Percentiles rank a stretch among this genome's conserved stretches.
Conservation (phyloP, 2,888 invertebrate genomes). For the Agriotes lineatus region DNA sequence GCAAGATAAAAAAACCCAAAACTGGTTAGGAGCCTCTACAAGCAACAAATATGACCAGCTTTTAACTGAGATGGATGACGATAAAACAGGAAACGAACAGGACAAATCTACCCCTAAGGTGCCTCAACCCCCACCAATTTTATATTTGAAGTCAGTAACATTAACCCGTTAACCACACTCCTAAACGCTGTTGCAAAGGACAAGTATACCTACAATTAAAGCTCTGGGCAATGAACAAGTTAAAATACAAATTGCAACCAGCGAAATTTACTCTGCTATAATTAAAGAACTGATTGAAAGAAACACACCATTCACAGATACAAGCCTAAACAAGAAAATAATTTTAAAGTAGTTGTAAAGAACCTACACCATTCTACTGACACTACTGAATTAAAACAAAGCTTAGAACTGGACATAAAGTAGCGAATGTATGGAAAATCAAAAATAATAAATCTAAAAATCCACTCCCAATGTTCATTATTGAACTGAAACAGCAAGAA, state of each 20-base stretch:
- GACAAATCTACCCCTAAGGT: neutral
- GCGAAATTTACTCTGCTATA: neutral
- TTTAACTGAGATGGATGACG: no score
- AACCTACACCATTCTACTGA: neutral
- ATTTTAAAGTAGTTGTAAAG: neutral
- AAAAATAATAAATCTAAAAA: neutral
- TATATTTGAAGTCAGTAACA: slow-evolving; percentile 2
- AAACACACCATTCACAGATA: slow-evolving; percentile 6
- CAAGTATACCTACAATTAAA: slow-evolving; percentile 1
- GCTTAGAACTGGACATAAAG: no score
- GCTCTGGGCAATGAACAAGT: neutral
- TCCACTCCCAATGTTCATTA: slow-evolving; percentile 2
- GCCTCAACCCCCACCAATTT: slow-evolving; percentile 8
- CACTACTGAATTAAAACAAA: neutral
- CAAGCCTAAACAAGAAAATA: neutral
- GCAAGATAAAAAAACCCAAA: no score
- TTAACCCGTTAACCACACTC: neutral
- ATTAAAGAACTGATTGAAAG: neutral
- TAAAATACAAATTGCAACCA: no score
- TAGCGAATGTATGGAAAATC: neutral
- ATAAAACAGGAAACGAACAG: no score
- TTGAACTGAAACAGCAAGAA: neutral
- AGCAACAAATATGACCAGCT: no score
- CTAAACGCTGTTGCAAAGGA: slow-evolving; percentile 3
- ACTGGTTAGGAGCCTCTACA: no score